A percentile compares a stretch with the other conserved stretches of the same genome.
phyloP scores from a whole-genome alignment of 2,888 invertebrate genomes.

The Agrochola lychnidis region DNA sequence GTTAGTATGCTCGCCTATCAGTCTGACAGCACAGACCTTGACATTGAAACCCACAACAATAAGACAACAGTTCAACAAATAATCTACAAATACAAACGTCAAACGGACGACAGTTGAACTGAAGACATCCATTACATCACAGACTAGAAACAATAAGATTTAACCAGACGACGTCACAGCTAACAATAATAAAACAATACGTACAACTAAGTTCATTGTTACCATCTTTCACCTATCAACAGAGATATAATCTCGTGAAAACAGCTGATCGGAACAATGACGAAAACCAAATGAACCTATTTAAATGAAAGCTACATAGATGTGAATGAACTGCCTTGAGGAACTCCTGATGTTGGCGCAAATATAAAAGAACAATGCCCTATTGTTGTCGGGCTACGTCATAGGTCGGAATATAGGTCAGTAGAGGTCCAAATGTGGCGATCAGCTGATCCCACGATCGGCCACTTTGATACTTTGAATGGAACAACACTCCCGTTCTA shows the following conservation, averaged over 20 bases:
- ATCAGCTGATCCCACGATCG: slow-evolving; percentile 88
- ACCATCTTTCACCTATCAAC: slow-evolving; percentile 84
- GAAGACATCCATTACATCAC: slow-evolving; percentile 75
- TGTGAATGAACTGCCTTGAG: slow-evolving; percentile 89
- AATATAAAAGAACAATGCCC: slow-evolving; percentile 90
- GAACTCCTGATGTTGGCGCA: slow-evolving; percentile 87
- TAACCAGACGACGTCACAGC: slow-evolving; percentile 76
- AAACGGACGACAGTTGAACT: slow-evolving; percentile 66
- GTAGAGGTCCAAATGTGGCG: slow-evolving; percentile 85
- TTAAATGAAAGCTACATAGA: slow-evolving; percentile 78
- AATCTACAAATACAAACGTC: slow-evolving; percentile 67
- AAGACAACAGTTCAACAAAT: slow-evolving; percentile 58
- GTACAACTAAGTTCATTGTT: slow-evolving; percentile 83
- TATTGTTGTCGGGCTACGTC: slow-evolving; percentile 89
- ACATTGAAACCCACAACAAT: slow-evolving; percentile 61
- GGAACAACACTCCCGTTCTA: slow-evolving; percentile 67
- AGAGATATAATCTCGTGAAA: slow-evolving; percentile 85
- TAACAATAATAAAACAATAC: slow-evolving; percentile 73
- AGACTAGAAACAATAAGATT: slow-evolving; percentile 80
- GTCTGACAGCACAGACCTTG: slow-evolving; percentile 42
- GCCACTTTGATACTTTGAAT: slow-evolving; percentile 71
- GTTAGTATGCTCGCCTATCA: slow-evolving; percentile 29
- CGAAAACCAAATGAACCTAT: slow-evolving; percentile 88
- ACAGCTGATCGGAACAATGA: slow-evolving; percentile 89
- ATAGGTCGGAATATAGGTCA: slow-evolving; percentile 89